Percentiles rank a stretch among this genome's conserved stretches.
Conservation (phyloP, 92 coral and sea anemone species). For the Palythoa caribaeorum region DNA sequence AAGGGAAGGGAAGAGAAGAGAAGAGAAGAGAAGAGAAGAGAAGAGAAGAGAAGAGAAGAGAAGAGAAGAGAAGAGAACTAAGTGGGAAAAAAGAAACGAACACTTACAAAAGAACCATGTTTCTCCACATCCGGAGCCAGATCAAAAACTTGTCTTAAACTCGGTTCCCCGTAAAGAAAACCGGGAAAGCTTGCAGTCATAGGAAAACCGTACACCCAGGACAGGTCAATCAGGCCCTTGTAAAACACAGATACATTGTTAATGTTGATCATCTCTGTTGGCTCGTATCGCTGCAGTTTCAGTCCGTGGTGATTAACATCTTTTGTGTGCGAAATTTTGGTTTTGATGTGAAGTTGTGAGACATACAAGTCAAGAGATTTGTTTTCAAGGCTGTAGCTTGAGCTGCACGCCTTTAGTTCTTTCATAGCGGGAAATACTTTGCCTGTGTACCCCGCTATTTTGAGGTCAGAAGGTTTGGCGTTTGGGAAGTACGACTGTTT, state of each 20-base stretch:
- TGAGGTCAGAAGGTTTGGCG: slow-evolving; percentile 56
- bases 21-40: too few relatives aligned
- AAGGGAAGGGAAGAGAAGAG: not conserved
- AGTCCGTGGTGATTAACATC: slow-evolving; percentile 61
- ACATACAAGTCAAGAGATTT: slow-evolving; percentile 69
- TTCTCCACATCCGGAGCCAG: slow-evolving; percentile 60
- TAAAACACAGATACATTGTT: slow-evolving; percentile 70
- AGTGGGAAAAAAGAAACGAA: not conserved
- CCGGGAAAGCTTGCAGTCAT: slow-evolving; percentile 74
- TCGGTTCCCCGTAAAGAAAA: slow-evolving; percentile 69
- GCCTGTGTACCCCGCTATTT: slow-evolving; percentile 67
- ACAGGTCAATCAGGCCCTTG: slow-evolving; percentile 78
- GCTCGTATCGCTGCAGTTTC: slow-evolving; percentile 67
- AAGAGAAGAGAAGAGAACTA: not conserved
- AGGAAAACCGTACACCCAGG: slow-evolving; percentile 60
- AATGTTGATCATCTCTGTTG: slow-evolving; percentile 45
- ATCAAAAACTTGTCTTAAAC: slow-evolving; percentile 51
- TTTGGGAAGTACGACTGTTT: slow-evolving; percentile 62
- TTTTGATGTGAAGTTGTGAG: slow-evolving; percentile 51
- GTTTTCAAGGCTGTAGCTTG: slow-evolving; percentile 51
- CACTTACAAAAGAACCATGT: slow-evolving; percentile 78
- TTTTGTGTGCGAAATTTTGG: slow-evolving; percentile 57
- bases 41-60: not conserved
- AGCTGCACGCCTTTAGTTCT: slow-evolving; percentile 66
- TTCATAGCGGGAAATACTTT: slow-evolving; percentile 63